Evolutionary conservation across 2,888 invertebrate species (phyloP).

Genomic region (Panzeria rudis): DNA sequence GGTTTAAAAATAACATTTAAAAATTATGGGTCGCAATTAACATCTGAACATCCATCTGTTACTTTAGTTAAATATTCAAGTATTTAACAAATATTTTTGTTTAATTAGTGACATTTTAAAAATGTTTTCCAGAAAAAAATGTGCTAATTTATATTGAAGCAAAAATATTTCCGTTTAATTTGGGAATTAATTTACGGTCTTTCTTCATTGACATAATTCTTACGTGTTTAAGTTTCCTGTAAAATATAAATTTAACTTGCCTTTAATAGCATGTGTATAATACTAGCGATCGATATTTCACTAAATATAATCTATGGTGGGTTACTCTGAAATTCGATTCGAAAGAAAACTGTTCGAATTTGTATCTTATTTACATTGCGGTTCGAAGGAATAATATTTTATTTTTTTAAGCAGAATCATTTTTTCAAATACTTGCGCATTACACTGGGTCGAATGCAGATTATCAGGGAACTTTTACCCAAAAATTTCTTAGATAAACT

Average conservation of each 20-base stretch:
- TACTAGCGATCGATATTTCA: too few species aligned
- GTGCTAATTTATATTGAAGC: constrained; percentile 27
- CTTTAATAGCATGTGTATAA: background rate
- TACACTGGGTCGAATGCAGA: too few species aligned
- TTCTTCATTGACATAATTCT: background rate
- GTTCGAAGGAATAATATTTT: too few species aligned
- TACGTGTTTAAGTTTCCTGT: background rate
- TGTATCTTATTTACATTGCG: too few species aligned
- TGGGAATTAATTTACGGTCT: background rate
- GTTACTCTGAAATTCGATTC: too few species aligned
- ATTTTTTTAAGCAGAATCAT: too few species aligned
- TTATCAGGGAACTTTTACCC: too few species aligned
- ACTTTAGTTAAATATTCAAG: background rate
- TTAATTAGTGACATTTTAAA: constrained; percentile 8
- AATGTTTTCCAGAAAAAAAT: constrained; percentile 7
- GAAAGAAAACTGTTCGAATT: too few species aligned
- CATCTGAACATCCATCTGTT: constrained; percentile 44
- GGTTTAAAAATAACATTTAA: constrained; percentile 11
- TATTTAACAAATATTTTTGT: constrained; percentile 17
- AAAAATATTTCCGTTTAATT: constrained; percentile 19
- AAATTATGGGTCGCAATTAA: constrained; percentile 28
- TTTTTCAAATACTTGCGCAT: too few species aligned
- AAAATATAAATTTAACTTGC: background rate
- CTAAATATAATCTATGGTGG: too few species aligned
- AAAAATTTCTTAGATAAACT: too few species aligned